Base-by-base conservation (phyloP, 2,797 vertebrate species). In the Hapalemur alaotrensis region DNA sequence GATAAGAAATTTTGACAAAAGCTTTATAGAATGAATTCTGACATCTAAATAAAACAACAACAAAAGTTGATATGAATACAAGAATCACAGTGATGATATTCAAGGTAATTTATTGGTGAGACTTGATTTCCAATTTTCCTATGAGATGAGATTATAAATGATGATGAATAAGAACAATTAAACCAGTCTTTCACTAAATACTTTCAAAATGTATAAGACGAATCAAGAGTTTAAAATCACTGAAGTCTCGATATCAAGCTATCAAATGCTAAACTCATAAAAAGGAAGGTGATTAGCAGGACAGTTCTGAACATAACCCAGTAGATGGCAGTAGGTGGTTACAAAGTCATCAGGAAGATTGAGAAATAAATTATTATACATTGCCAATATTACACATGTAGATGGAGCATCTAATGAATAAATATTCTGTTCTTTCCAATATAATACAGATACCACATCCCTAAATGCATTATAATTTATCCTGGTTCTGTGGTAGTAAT, bases 241-340 rank as follows among this genome's bases (percentile, higher is more conserved):
- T 43, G 35, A 85, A 76, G 8, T 79, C 48, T 90, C 46, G 72
- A 11, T 46, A 23, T 87, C 41, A 87, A 83, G 18, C 48, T 87
- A 30, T 63, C 14, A 91, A 8, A 92, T 82, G 67, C 28, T 43
- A 70, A 95, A 73, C 1, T 83, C 28, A 10, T n/a, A 70, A 57
- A 32, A 76, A 65, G 3, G 18, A 50, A 13, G 48, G 7, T 30
- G 38, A 82, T 59, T 92, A 91, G 12, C 18, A 32, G 38, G 52
- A 69, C 30, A 95, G 73, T 95, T 97, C 63, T 89, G 4, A 94
- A 50, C 6, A 82, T 32, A 35, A 8, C 41, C 93, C 97, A 97
- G 95, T 50, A 98, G 97, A 91, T 97, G 97, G 96, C 97, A 95
- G 96, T 95, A 93, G 46, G 73, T 35, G 25, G 89, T 79, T 89